Evolutionary conservation across 37 sponge, comb jelly and placozoan species (phyloP), one percentile per base, ranked within the genome.

Genomic region (Eunapius fragilis): DNA sequence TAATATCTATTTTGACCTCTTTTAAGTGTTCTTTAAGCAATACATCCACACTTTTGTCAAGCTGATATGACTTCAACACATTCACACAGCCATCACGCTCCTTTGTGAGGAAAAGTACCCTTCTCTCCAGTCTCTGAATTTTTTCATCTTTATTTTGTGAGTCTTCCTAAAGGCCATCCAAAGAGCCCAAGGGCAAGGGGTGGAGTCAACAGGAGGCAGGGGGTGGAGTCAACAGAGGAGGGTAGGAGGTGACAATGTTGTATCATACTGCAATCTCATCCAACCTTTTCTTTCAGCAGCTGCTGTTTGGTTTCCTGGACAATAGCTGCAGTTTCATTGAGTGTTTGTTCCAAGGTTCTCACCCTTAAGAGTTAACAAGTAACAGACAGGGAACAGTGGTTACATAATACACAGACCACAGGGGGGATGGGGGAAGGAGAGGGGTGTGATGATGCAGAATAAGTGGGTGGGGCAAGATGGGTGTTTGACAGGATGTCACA

Each of bases 51-150:
- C 91, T 91, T 17, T 82, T 38, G 72, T 94, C 91, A 36, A 90
- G 74, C 30, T 84, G 75, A 81, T 91, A 94, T 0, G 91, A 88
- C 31, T 87, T 94, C 34, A 94, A 91, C 27, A 94, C 92, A 90
- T 90, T 94, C 22, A 87, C 82, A 77, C 84, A 84, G 14, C 94
- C 94, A 75, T 94, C 94, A 32, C 94, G 77, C 67, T 90, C 91
- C 94, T 94, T 94, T 68, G 85, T 90, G 24, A 94, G 88, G 78
- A 94, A 94, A 0, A 84, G 68, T 26, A 90, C 72, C 58, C 87
- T 87, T 58, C 74, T 87, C 73, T 94, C 94, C 68, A 90, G 75
- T 33, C 85, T 75, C 81, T 94, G 91, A 9, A 90, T 84, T n/a
- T 67, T 80, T 36, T 87, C 94, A 67, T 87, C 86, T 58, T 58